Percentiles rank a stretch among this genome's conserved stretches.
These are phyloP conservation scores for Pteronura brasiliensis DNA, from an alignment of 2,113 vertebrate species.

Conservation along the genomic window DNA sequence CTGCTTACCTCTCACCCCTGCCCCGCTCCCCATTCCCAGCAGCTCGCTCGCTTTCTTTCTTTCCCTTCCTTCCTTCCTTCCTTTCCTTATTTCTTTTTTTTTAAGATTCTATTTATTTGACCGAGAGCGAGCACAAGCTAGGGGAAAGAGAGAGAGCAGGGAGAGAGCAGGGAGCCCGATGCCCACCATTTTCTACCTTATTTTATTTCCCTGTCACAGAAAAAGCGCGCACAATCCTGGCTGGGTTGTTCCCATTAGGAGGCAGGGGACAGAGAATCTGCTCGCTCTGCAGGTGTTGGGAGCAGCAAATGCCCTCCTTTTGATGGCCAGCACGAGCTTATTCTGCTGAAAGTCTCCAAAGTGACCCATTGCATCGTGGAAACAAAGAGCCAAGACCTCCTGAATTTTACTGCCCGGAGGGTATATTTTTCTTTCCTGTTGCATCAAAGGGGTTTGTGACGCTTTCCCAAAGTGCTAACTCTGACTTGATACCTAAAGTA, in stretches of 20 bases:
- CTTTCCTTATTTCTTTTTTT: too few species aligned
- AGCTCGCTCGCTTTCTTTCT: too few species aligned
- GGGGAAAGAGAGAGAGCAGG: too few species aligned
- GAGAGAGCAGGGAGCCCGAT: too few species aligned
- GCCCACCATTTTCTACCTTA: background rate
- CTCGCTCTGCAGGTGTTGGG: background rate
- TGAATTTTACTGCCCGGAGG: background rate
- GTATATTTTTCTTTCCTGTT: background rate
- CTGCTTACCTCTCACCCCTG: background rate
- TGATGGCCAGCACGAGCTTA: background rate
- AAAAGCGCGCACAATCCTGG: background rate
- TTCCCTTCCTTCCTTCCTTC: too few species aligned
- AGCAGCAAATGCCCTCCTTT: background rate
- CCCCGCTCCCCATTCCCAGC: too few species aligned
- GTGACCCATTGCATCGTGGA: background rate
- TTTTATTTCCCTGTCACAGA: background rate
- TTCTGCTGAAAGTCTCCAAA: background rate
- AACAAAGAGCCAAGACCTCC: background rate
- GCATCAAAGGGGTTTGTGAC: background rate
- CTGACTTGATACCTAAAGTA: constrained; percentile 5
- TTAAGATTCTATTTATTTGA: background rate
- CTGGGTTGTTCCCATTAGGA: background rate
- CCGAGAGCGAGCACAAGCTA: too few species aligned
- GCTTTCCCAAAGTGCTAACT: constrained; percentile 1
- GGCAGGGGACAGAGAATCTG: background rate